A percentile compares a stretch with the other conserved stretches of the same genome.
Conservation (phyloP, 2,888 invertebrate genomes). For the Megaustenia siamemsis region DNA sequence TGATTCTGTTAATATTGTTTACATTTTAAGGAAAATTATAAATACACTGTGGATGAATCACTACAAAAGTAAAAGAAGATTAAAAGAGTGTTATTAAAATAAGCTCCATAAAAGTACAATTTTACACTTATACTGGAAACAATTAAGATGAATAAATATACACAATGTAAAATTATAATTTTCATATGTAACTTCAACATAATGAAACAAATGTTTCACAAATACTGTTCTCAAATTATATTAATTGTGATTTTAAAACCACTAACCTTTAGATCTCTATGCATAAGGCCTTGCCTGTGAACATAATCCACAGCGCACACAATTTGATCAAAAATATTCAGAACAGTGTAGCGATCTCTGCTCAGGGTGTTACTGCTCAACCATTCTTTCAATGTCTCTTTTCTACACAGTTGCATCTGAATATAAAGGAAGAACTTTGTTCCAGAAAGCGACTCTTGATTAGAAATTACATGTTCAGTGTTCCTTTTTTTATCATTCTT, state of each 20-base stretch:
- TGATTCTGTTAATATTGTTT: too few relatives aligned
- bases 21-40: too few relatives aligned
- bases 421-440: slow-evolving; percentile 90
- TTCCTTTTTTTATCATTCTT: slow-evolving; percentile 6
- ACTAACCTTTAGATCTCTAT: slow-evolving; percentile 93
- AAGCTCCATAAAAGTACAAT: too few relatives aligned
- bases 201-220: slow-evolving; percentile 12
- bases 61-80: too few relatives aligned
- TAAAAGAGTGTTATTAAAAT: too few relatives aligned
- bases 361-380: slow-evolving; percentile 81
- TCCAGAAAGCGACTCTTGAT: neutral
- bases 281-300: slow-evolving; percentile 94
- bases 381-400: slow-evolving; percentile 95
- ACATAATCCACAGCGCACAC: slow-evolving; percentile 97
- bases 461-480: neutral
- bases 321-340: slow-evolving; percentile 85
- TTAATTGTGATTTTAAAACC: neutral
- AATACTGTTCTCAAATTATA: neutral
- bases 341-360: slow-evolving; percentile 67
- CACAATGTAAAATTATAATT: neutral
- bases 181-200: neutral
- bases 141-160: too few relatives aligned
- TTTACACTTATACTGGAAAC: too few relatives aligned
- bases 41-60: too few relatives aligned
- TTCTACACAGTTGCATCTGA: slow-evolving; percentile 97